Evolutionary conservation across 2,888 invertebrate genomes (phyloP), one percentile per base, ranked within the genome.

Genomic region (Sphecodes monilicornis): DNA sequence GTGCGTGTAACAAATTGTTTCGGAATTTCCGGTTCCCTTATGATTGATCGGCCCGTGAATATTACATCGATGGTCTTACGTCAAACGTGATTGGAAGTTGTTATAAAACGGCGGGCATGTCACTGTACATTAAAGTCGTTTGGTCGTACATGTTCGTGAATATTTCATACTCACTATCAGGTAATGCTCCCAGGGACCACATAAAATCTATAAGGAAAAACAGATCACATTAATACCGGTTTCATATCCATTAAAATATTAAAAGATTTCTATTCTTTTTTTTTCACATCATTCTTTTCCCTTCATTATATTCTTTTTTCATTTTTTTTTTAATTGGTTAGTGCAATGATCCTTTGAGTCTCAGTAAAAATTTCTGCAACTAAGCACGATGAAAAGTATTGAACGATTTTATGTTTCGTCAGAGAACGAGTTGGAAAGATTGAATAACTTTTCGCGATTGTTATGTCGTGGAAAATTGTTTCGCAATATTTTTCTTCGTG

Each of bases 171-270:
- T 98, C 96, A 98, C 98, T 98, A 97, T 98, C 98, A 96, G 98
- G 98, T 96, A 98, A 97, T 96, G 98, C 98, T 97, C 98, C 98
- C 97, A 98, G 97, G 96, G 98, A 98, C 98, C 98, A 98, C 98
- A 98, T 98, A 97, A 98, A 98, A 98, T 98, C 98, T 98, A 97
- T 96, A 97, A 96, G 96, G 96, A 96, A 96, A 94, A 95, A 95
- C 89, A 94, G 87, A 92, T 80, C 90, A 86, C 90, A 94, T 94
- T 94, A 94, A 92, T 93, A 91, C 88, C 84, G 22, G 32, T 68
- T 50, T 76, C 43, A 79, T 29, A 78, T 77, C 64, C 50, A 68
- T 73, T 72, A 66, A 57, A 22, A 26, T 36, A 41, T 32, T 68
- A 54, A 54, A 84, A 70, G 54, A 75, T 60, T 69, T 70, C 26